phyloP scores from a whole-genome alignment of 2,113 vertebrate genomes.

The Sitta europaea region DNA sequence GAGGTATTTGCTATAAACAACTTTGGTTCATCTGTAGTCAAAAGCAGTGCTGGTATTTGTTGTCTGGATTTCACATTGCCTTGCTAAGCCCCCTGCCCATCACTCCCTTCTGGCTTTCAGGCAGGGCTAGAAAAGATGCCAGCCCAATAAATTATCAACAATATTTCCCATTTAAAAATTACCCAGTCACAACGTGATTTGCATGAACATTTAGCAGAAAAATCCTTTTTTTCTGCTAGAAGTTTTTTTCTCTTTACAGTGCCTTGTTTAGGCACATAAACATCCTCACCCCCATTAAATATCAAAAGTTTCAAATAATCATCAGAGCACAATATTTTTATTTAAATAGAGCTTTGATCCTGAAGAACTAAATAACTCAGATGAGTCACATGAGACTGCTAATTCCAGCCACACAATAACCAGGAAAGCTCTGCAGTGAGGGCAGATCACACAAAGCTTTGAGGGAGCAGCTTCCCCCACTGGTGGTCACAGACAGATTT shows the following conservation, averaged over 20 bases:
- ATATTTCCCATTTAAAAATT: conserved; percentile 6
- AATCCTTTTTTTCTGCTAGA: background rate
- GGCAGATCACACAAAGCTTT: too few relatives aligned
- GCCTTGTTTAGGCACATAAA: background rate
- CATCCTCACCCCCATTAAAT: background rate
- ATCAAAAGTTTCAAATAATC: background rate
- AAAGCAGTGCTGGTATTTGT: background rate
- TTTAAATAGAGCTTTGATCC: too few relatives aligned
- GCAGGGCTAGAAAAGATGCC: background rate
- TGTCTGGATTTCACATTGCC: background rate
- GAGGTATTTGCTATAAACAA: conserved; percentile 11
- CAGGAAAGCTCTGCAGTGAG: too few relatives aligned
- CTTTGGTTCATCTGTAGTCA: conserved; percentile 31
- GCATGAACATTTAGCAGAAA: background rate
- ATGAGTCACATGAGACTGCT: too few relatives aligned
- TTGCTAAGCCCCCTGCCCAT: background rate
- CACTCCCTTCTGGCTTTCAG: background rate
- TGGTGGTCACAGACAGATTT: too few relatives aligned
- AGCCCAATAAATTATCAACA: background rate
- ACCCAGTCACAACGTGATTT: background rate
- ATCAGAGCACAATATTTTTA: too few relatives aligned
- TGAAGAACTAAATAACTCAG: too few relatives aligned
- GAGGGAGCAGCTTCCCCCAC: too few relatives aligned
- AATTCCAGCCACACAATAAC: too few relatives aligned
- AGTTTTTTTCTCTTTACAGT: background rate